Percentiles rank a stretch among this genome's conserved stretches.
These are phyloP conservation scores for Drosophila hamatofila DNA, from an alignment of 2,888 invertebrate genomes.

Conservation along the genomic window DNA sequence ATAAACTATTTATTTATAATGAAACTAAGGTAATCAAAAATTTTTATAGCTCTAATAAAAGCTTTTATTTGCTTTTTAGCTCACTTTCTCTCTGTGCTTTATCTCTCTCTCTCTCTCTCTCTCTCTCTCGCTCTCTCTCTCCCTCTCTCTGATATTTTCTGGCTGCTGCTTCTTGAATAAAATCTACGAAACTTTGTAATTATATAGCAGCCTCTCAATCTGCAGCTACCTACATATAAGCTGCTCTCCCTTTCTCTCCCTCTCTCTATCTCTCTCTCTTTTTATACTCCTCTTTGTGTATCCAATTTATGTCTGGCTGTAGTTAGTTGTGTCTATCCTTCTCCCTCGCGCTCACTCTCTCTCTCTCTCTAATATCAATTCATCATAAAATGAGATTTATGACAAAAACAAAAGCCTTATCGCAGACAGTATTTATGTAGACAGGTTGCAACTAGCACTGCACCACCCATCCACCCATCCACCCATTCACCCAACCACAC, in stretches of 20 bases:
- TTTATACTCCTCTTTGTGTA: slow-evolving; percentile 23
- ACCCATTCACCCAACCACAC: slow-evolving; percentile 2
- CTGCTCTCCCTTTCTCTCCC: not conserved
- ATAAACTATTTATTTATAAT: not conserved
- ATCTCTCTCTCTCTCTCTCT: too few relatives aligned
- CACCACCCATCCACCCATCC: not conserved
- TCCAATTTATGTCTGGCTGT: slow-evolving; percentile 72
- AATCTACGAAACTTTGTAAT: slow-evolving; percentile 36
- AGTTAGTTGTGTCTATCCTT: slow-evolving; percentile 52
- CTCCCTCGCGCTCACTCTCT: slow-evolving; percentile 13
- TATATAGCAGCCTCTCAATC: slow-evolving; percentile 42
- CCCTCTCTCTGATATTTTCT: too few relatives aligned
- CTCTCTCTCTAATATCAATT: slow-evolving; percentile 78
- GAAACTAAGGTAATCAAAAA: not conserved
- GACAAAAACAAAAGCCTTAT: slow-evolving; percentile 85
- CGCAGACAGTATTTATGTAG: slow-evolving; percentile 83
- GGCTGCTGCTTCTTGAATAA: not conserved
- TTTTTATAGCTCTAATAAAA: slow-evolving; percentile 12
- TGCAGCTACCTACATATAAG: slow-evolving; percentile 45
- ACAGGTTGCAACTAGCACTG: slow-evolving; percentile 73
- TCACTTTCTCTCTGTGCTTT: not conserved
- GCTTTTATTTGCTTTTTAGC: too few relatives aligned
- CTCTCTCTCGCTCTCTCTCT: not conserved
- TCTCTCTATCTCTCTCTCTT: not conserved
- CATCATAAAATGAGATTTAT: slow-evolving; percentile 85